Base-by-base conservation (phyloP, 2,888 invertebrate species). In the Poecilus cupreus region DNA sequence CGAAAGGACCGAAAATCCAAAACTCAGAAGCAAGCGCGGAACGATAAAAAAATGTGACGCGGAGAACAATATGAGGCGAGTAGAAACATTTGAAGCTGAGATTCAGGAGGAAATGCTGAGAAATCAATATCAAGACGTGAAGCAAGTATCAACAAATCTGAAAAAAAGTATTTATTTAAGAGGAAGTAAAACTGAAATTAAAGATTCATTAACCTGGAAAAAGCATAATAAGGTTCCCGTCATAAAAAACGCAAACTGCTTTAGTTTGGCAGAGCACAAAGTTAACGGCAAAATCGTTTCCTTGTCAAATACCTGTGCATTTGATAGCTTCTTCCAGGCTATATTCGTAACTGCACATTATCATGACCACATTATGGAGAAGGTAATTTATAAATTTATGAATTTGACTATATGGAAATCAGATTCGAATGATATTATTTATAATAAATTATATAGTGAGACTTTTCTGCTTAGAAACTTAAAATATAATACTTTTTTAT, bases 301-400 rank as follows among this genome's bases (percentile, higher is more conserved):
- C 11, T 68, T 68, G 18, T 68, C 68, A n/a, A 37, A 68, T 39
- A 68, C 68, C n/a, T 68, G 68, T 68, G 68, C 68, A 13, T 68
- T 68, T 13, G 68, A 68, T 26, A 68, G 37, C n/a, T 68, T 68
- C 18, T 68, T 68, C 20, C 68, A 68, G 18, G 68, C 68, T 68
- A 16, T 37, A 68, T 68, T 68, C 68, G 37, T 68, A n/a, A 32
- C 10, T 18, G 39, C 68, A 13, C 68, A 68, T 37, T 68, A 68
- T 68, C 2, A 68, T 11, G 68, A 68, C 68, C 13, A 68, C 16
- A 32, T 68, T 37, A 68, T 26, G 24, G 13, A 37, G 16, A 64
- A 68, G 37, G 37, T 68, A 32, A 68, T 68, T 32, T 68, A 13
- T 20, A 20, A 6, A 4, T 20, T 54, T 11, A 11, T 54, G 2